A percentile compares a stretch with the other conserved stretches of the same genome.
phyloP scores from a whole-genome alignment of 1,140 invertebrate genomes.

The Proales similis region DNA sequence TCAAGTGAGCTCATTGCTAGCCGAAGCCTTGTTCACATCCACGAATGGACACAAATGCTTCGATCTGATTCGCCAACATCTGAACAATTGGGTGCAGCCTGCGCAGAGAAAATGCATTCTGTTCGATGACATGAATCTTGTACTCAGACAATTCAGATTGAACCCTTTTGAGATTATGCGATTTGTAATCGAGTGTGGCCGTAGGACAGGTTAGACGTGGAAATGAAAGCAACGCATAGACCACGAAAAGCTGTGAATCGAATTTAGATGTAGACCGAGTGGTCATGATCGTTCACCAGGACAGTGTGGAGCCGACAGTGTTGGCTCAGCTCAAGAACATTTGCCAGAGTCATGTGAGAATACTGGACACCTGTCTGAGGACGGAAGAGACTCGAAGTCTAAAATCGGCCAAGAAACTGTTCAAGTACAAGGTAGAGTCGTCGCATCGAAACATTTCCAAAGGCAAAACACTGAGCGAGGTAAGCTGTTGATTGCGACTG shows the following conservation, averaged over 20 bases:
- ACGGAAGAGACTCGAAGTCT: slow-evolving; percentile 5
- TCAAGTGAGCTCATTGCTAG: neutral
- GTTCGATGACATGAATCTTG: slow-evolving; percentile 6
- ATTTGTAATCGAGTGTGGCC: slow-evolving; percentile 11
- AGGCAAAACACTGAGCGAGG: slow-evolving; percentile 1
- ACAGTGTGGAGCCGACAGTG: neutral
- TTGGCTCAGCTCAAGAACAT: slow-evolving; percentile 11
- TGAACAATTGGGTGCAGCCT: neutral
- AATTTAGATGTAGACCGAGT: slow-evolving; percentile 3
- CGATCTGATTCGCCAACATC: neutral
- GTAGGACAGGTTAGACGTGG: too few relatives aligned
- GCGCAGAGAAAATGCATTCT: slow-evolving; percentile 8
- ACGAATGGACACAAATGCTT: neutral
- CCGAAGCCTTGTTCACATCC: neutral
- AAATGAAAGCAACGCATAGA: too few relatives aligned
- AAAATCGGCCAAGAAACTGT: slow-evolving; percentile 16
- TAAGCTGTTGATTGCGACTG: neutral
- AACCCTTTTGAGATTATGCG: slow-evolving; percentile 10
- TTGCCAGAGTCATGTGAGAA: slow-evolving; percentile 4
- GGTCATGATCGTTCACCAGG: neutral
- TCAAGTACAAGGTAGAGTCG: slow-evolving; percentile 16
- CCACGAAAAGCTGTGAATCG: too few relatives aligned
- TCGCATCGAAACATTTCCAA: neutral
- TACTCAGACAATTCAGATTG: slow-evolving; percentile 7
- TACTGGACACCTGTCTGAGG: slow-evolving; percentile 22